Conservation (phyloP, 2,888 invertebrate genomes). For the Tineola bisselliella region DNA sequence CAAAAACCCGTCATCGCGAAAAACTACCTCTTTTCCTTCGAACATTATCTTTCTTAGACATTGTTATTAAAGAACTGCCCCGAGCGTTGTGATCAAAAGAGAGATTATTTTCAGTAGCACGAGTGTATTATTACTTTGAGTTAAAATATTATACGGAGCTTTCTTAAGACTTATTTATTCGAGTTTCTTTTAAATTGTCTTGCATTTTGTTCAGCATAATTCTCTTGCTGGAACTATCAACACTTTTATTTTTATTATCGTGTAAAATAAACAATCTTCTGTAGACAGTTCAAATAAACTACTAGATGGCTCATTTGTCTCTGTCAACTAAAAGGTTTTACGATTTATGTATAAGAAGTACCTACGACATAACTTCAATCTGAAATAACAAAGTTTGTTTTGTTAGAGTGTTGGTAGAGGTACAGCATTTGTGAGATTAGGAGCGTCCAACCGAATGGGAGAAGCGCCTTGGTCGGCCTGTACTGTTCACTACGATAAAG, state of each 20-base stretch:
- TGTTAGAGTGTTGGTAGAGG: not conserved
- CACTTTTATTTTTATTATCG: too few relatives aligned
- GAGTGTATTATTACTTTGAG: conserved; percentile 3
- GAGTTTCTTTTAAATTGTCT: not conserved
- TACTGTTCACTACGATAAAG: conserved; percentile 9
- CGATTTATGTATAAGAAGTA: not conserved
- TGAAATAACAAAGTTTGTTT: not conserved
- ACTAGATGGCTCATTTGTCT: too few relatives aligned
- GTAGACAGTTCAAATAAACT: too few relatives aligned
- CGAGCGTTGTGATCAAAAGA: conserved; percentile 12
- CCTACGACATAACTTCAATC: not conserved
- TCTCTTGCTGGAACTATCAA: not conserved
- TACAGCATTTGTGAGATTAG: conserved; percentile 12
- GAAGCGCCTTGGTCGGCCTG: not conserved
- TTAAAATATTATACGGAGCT: conserved; percentile 5
- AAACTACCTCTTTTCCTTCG: conserved; percentile 14
- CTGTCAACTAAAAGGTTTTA: too few relatives aligned
- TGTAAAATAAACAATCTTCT: too few relatives aligned
- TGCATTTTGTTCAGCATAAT: not conserved
- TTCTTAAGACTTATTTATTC: not conserved
- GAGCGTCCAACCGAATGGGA: conserved; percentile 10
- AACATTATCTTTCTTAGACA: conserved; percentile 14
- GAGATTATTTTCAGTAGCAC: conserved; percentile 5
- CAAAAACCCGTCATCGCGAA: conserved; percentile 14
- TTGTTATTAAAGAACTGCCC: conserved; percentile 14